Evolutionary conservation across 2,888 invertebrate genomes (phyloP).

Genomic region (Caradrina clavipalpis): DNA sequence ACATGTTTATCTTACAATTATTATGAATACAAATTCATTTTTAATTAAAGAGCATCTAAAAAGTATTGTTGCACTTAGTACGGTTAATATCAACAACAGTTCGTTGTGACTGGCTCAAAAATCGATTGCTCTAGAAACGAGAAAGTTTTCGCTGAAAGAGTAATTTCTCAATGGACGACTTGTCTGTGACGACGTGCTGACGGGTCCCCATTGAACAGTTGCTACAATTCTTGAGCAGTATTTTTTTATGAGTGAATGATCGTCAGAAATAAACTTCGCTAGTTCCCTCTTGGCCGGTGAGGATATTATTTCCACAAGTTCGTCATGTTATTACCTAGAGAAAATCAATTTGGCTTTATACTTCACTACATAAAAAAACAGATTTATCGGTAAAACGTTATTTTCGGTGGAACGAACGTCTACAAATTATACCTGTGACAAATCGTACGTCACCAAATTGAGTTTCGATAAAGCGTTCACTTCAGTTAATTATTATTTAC

Average conservation of each 20-base stretch:
- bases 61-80: background rate
- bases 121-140: constrained; percentile 46
- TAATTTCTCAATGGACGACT: constrained; percentile 47
- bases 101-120: constrained; percentile 24
- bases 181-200: constrained; percentile 39
- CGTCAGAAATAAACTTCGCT: constrained; percentile 29
- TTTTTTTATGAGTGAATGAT: constrained; percentile 29
- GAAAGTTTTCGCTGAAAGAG: constrained; percentile 57
- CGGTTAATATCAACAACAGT: constrained; percentile 15
- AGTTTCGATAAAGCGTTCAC: constrained; percentile 41
- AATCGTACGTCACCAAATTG: constrained; percentile 47
- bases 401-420: constrained; percentile 32
- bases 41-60: background rate
- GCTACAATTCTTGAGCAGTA: constrained; percentile 25
- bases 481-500: constrained; percentile 47
- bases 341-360: constrained; percentile 39
- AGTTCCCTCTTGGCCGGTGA: background rate
- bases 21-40: background rate
- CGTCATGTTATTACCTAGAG: constrained; percentile 9
- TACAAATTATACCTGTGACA: constrained; percentile 48
- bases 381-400: constrained; percentile 44
- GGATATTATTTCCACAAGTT: constrained; percentile 13
- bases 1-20: constrained; percentile 4
- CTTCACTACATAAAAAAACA: constrained; percentile 26
- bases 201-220: constrained; percentile 44